Evolutionary conservation across 1,140 invertebrate genomes (phyloP).

Genomic region (Drosophila equinoxialis): DNA sequence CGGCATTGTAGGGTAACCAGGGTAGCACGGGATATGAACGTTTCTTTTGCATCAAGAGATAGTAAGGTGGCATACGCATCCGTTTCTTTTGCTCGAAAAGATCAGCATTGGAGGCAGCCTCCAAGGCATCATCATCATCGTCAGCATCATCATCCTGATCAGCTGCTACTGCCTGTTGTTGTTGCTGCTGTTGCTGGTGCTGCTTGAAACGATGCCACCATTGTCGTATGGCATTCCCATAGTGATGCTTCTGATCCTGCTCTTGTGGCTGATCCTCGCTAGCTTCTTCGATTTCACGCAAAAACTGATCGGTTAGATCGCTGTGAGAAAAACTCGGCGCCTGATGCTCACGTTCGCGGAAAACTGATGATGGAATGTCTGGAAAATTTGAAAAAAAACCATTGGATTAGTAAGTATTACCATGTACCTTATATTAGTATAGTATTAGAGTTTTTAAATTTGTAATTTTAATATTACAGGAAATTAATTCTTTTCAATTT

Average conservation of each 20-base stretch:
- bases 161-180: slow-evolving; percentile 40
- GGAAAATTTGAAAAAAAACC: slow-evolving; percentile 7
- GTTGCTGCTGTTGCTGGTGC: slow-evolving; percentile 83
- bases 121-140: slow-evolving; percentile 19
- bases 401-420: no score
- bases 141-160: slow-evolving; percentile 65
- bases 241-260: slow-evolving; percentile 83
- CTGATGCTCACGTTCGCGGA: slow-evolving; percentile 74
- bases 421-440: no score
- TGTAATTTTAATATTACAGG: no score
- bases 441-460: no score
- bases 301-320: slow-evolving; percentile 85
- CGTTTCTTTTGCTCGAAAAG: slow-evolving; percentile 84
- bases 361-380: slow-evolving; percentile 53
- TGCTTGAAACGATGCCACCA: slow-evolving; percentile 84
- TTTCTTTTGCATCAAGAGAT: slow-evolving; percentile 84
- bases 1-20: slow-evolving; percentile 77
- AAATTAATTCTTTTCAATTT: no score
- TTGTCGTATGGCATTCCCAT: slow-evolving; percentile 84
- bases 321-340: slow-evolving; percentile 71
- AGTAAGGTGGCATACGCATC: slow-evolving; percentile 84
- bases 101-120: slow-evolving; percentile 60
- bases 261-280: slow-evolving; percentile 35
- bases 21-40: slow-evolving; percentile 80
- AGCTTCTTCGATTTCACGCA: slow-evolving; percentile 84